Percentiles rank a stretch among this genome's conserved stretches.
phyloP scores from a whole-genome alignment of 2,113 vertebrate genomes.

The Clinocottus analis region DNA sequence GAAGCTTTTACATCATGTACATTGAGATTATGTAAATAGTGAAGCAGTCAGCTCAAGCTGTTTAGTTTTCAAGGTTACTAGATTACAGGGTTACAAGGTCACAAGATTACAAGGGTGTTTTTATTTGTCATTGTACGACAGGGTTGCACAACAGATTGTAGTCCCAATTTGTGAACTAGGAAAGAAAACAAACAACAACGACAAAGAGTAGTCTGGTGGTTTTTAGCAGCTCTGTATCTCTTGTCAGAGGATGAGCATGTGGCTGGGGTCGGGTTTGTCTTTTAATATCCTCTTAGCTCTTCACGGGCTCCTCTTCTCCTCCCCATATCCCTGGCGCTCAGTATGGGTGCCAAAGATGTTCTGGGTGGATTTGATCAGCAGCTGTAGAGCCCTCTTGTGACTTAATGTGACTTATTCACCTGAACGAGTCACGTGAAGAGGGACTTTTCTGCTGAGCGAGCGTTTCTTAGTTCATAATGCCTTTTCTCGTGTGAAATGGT shows the following conservation, averaged over 20 bases:
- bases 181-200: background rate
- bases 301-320: background rate
- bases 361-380: too few species aligned
- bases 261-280: too few species aligned
- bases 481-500: slow-evolving; percentile 61
- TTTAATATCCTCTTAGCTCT: too few species aligned
- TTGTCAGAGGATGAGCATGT: too few species aligned
- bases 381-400: background rate
- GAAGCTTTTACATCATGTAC: too few species aligned
- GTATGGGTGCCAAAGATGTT: too few species aligned
- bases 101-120: too few species aligned
- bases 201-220: too few species aligned
- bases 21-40: slow-evolving; percentile 4
- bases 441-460: slow-evolving; percentile 29
- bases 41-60: background rate
- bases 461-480: slow-evolving; percentile 31
- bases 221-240: too few species aligned
- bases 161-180: background rate
- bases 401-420: background rate
- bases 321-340: background rate
- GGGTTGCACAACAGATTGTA: too few species aligned
- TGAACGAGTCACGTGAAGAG: slow-evolving; percentile 2
- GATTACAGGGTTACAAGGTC: too few species aligned
- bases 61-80: background rate
- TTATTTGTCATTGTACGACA: too few species aligned